Base-by-base conservation (phyloP, 2,888 invertebrate species). In the Pediacus dermestoides region DNA sequence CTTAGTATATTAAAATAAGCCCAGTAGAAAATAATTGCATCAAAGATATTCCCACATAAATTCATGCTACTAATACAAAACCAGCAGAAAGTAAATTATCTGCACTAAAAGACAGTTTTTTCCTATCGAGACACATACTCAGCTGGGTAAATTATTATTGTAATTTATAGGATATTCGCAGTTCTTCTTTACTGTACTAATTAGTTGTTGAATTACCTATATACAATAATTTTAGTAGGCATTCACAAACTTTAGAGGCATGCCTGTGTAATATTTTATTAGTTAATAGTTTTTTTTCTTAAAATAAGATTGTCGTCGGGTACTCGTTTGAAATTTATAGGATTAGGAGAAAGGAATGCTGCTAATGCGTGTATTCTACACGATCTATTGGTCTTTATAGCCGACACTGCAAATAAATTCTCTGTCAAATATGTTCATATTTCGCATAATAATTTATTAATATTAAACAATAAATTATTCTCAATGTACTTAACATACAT, bases 351-450 rank as follows among this genome's bases (percentile, higher is more conserved):
- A 32, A 38, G 56, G 57, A 57, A 58, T 57, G 58, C 39, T 48
- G 57, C 50, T 57, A 58, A 58, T 57, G 51, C 56, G 46, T 54
- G 55, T 52, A 53, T 49, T 51, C 52, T 45, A 51, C 58, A 57
- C 57, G 58, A 57, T 53, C 55, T 53, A 55, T 58, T 48, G 51
- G 50, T 55, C 54, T 57, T 52, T 58, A 55, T 54, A 52, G 51
- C 51, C 38, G 42, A 42, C 48, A 40, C 45, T 43, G 45, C 39
- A 37, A 50, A 55, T 58, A 55, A 57, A 58, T 58, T 50, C 42
- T 38, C 48, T 48, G 49, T 57, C 49, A 51, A 55, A 55, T 53
- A 52, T 53, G 48, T 50, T 53, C 52, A 50, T 45, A 53, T 55
- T 49, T 35, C 34, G 34, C 18, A 23, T 30, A 34, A 30, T 44